phyloP scores from a whole-genome alignment of 1,140 invertebrate genomes.

The Tetranychus urticae region DNA sequence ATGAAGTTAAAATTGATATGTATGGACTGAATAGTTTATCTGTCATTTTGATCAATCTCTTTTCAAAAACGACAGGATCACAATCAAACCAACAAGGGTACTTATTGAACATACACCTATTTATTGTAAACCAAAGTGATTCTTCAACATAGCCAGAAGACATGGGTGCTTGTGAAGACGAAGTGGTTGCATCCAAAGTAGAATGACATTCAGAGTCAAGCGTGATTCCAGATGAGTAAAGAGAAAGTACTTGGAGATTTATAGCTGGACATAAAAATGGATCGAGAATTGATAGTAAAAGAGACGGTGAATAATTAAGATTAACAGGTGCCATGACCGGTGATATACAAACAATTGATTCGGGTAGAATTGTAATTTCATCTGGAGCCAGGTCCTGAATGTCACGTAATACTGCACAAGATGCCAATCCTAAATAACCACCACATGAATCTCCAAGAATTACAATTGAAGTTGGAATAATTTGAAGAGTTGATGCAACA shows the following conservation, averaged over 20 bases:
- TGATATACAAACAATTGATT: neutral
- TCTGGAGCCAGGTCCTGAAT: neutral
- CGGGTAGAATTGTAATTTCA: neutral
- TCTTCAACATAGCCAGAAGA: no score
- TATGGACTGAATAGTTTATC: neutral
- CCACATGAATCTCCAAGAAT: slow-evolving; percentile 66
- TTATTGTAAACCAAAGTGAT: no score
- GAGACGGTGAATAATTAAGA: neutral
- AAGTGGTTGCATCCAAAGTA: neutral
- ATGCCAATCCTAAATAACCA: slow-evolving; percentile 44
- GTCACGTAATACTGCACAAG: neutral
- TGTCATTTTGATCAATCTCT: neutral
- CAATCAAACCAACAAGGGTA: neutral
- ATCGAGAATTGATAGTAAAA: neutral
- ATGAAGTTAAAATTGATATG: neutral
- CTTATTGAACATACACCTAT: neutral
- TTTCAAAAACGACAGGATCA: neutral
- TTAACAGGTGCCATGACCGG: neutral
- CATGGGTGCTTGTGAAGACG: neutral
- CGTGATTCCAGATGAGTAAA: neutral
- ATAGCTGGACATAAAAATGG: neutral
- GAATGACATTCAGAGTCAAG: neutral
- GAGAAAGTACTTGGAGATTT: neutral
- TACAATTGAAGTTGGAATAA: slow-evolving; percentile 17
- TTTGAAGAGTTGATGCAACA: slow-evolving; percentile 18